phyloP scores from a whole-genome alignment of 2,797 vertebrate species.

The Oryzias sinensis region DNA sequence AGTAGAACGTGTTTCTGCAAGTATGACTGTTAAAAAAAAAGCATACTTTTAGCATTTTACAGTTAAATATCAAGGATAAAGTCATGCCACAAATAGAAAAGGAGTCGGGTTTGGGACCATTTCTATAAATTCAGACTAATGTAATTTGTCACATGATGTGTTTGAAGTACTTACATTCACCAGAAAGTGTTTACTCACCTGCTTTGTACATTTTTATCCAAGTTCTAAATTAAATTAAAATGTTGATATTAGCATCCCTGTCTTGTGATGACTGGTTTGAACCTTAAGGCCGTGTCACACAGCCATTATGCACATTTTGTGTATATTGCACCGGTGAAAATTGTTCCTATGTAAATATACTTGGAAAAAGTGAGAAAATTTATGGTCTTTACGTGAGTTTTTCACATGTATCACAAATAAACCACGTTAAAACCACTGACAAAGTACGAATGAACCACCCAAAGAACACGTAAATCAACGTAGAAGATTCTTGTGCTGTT shows the following conservation, averaged over 20 bases:
- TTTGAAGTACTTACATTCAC: constrained; percentile 26
- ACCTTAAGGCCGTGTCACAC: background rate
- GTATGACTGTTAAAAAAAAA: constrained; percentile 24
- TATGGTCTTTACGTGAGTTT: background rate
- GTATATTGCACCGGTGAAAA: too few species aligned
- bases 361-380: constrained; percentile 5
- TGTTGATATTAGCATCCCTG: constrained; percentile 52
- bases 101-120: constrained; percentile 61
- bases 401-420: too few species aligned
- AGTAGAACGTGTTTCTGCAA: constrained; percentile 19
- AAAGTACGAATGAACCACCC: too few species aligned
- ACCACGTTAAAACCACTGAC: too few species aligned
- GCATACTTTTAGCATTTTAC: constrained; percentile 15
- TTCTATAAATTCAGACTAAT: constrained; percentile 14
- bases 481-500: too few species aligned
- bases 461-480: too few species aligned
- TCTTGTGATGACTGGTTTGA: constrained; percentile 57
- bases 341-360: too few species aligned
- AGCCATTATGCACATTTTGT: too few species aligned
- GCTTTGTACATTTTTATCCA: constrained; percentile 44
- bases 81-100: constrained; percentile 20
- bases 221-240: background rate
- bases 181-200: constrained; percentile 48
- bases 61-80: constrained; percentile 7
- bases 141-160: constrained; percentile 13